Conservation (phyloP, 2,113 vertebrate species). For the Ciconia stormi region DNA sequence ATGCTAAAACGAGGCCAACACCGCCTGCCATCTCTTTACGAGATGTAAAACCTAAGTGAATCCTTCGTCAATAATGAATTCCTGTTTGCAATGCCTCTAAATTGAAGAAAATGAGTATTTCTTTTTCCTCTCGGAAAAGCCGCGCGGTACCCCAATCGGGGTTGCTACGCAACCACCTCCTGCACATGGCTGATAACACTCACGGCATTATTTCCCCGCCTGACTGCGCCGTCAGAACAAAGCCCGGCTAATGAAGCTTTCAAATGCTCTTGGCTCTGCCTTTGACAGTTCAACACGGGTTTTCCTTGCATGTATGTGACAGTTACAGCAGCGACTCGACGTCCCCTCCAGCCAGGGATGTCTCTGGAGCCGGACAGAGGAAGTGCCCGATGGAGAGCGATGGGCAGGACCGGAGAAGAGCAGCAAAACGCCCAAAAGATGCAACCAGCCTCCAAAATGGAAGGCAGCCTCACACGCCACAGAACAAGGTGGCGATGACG, state of each 20-base stretch:
- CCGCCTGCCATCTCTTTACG: not conserved
- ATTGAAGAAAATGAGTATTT: constrained; percentile 67
- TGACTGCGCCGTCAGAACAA: constrained; percentile 73
- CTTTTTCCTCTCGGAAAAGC: constrained; percentile 31
- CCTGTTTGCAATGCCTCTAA: constrained; percentile 53
- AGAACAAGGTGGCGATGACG: rapidly evolving
- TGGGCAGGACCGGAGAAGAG: not conserved
- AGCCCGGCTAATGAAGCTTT: constrained; percentile 69
- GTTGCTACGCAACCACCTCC: constrained; percentile 82
- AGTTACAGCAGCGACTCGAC: not conserved
- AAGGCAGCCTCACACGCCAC: not conserved
- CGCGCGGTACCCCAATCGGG: constrained; percentile 60
- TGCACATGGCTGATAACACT: constrained; percentile 83
- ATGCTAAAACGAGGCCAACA: not conserved
- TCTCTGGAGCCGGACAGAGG: not conserved
- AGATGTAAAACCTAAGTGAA: not conserved
- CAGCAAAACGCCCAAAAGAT: not conserved
- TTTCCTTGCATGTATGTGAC: constrained; percentile 14
- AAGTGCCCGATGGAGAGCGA: not conserved
- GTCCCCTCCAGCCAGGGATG: constrained; percentile 7
- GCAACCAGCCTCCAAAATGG: not conserved
- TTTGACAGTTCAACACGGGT: not conserved
- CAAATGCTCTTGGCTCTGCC: constrained; percentile 38
- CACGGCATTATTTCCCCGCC: constrained; percentile 74
- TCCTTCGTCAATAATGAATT: not conserved